phyloP scores from a whole-genome alignment of 2,888 invertebrate species.

The Drosophila atripex region DNA sequence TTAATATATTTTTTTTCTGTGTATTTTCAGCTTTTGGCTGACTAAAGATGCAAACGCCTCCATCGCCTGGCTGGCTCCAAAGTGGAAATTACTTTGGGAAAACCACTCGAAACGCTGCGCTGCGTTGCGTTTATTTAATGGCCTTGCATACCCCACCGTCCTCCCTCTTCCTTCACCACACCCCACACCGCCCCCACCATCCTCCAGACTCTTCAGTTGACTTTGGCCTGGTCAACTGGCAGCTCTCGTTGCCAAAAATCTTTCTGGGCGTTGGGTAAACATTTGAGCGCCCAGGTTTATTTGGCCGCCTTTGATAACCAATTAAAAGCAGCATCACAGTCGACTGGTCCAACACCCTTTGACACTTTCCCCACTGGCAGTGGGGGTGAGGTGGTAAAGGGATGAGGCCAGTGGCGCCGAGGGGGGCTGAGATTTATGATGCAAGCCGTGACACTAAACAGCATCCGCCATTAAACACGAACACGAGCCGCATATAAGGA shows the following conservation, averaged over 20 bases:
- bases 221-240: slow-evolving; percentile 41
- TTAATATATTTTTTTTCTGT: slow-evolving; percentile 13
- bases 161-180: background rate
- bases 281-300: slow-evolving; percentile 63
- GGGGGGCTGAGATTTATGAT: slow-evolving; percentile 65
- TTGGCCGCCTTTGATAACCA: slow-evolving; percentile 58
- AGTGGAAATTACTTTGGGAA: slow-evolving; percentile 72
- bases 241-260: slow-evolving; percentile 37
- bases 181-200: background rate
- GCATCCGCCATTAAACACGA: slow-evolving; percentile 77
- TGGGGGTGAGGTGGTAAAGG: background rate
- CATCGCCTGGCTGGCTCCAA: slow-evolving; percentile 57
- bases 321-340: slow-evolving; percentile 58
- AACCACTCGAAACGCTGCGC: slow-evolving; percentile 60
- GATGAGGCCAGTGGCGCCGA: background rate
- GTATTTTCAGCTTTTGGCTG: slow-evolving; percentile 27
- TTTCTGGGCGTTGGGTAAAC: slow-evolving; percentile 51
- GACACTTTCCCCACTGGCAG: slow-evolving; percentile 17
- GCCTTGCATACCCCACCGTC: slow-evolving; percentile 33
- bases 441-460: slow-evolving; percentile 73
- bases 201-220: background rate
- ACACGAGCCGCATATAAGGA: slow-evolving; percentile 62
- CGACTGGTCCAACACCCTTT: slow-evolving; percentile 33
- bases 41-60: slow-evolving; percentile 62
- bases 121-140: slow-evolving; percentile 67